phyloP scores from a whole-genome alignment of 2,888 invertebrate genomes.

The Micropterix aruncella region DNA sequence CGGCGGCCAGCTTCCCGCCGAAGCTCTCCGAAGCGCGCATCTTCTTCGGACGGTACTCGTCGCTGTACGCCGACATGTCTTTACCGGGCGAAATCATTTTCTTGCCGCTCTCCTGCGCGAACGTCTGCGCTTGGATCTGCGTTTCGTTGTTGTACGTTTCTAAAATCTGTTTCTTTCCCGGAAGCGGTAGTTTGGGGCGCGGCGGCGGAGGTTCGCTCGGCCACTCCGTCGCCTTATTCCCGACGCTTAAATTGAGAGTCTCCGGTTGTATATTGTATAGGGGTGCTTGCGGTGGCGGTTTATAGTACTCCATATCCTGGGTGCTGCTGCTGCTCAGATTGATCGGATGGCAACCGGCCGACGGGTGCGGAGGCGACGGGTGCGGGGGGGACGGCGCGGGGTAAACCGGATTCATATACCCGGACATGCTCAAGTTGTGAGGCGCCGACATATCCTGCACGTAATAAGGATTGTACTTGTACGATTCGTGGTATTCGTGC shows the following conservation, averaged over 20 bases:
- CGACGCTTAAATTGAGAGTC: constrained; percentile 22
- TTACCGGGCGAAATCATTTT: constrained; percentile 12
- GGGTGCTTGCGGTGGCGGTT: constrained; percentile 6
- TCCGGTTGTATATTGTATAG: constrained; percentile 16
- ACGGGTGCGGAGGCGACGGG: constrained; percentile 17
- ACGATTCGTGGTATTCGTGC: constrained; percentile 3
- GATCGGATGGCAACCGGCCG: constrained; percentile 26
- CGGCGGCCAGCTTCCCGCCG: constrained; percentile 28
- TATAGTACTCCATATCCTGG: constrained; percentile 2
- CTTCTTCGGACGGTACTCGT: constrained; percentile 35
- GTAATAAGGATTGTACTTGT: constrained; percentile 4
- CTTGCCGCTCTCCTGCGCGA: constrained; percentile 10
- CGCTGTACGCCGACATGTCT: constrained; percentile 19
- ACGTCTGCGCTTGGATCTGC: constrained; percentile 20
- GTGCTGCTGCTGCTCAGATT: constrained; percentile 30
- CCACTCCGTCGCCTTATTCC: constrained; percentile 27
- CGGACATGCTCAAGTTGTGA: constrained; percentile 6
- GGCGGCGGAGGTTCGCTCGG: constrained; percentile 24
- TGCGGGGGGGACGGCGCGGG: constrained; percentile 15
- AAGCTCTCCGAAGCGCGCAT: constrained; percentile 37
- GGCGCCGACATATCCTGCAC: constrained; percentile 2
- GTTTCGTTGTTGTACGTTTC: constrained; percentile 35
- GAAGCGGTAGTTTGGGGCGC: constrained; percentile 24
- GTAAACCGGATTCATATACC: constrained; percentile 4
- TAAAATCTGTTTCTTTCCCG: constrained; percentile 32